These are phyloP conservation scores for Pollenia amentaria DNA, from an alignment of 2,888 invertebrate genomes.

Conservation along the genomic window DNA sequence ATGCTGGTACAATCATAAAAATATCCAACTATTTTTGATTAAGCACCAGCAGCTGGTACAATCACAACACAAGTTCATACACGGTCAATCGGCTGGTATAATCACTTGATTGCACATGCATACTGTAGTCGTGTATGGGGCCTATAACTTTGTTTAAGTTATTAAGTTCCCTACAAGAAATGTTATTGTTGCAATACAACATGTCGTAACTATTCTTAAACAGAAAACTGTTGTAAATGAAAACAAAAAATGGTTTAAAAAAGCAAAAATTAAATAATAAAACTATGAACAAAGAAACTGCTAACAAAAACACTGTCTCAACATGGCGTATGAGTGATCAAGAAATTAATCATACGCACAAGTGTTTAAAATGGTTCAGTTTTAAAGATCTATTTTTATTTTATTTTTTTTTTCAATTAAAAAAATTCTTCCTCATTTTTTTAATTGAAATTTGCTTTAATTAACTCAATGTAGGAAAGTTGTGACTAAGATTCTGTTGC, in stretches of 20 bases:
- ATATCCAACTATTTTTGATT: too few species aligned
- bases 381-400: too few species aligned
- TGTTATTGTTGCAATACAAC: neutral
- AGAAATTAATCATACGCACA: conserved; percentile 12
- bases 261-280: neutral
- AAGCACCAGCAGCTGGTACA: too few species aligned
- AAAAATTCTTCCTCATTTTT: neutral
- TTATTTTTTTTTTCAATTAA: neutral
- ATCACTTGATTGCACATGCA: too few species aligned
- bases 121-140: too few species aligned
- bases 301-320: neutral
- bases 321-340: conserved; percentile 31
- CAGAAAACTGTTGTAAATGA: neutral
- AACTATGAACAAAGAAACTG: neutral
- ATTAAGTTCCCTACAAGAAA: neutral
- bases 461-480: conserved; percentile 21
- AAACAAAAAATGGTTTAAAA: neutral
- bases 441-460: conserved; percentile 37
- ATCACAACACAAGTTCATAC: too few species aligned
- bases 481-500: neutral
- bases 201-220: conserved; percentile 3
- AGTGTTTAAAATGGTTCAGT: neutral
- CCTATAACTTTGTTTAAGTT: conserved; percentile 22
- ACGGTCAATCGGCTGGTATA: too few species aligned
- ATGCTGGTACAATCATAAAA: too few species aligned